Conservation (phyloP, 2,113 vertebrate species). For the Astatotilapia flaviijosephi region DNA sequence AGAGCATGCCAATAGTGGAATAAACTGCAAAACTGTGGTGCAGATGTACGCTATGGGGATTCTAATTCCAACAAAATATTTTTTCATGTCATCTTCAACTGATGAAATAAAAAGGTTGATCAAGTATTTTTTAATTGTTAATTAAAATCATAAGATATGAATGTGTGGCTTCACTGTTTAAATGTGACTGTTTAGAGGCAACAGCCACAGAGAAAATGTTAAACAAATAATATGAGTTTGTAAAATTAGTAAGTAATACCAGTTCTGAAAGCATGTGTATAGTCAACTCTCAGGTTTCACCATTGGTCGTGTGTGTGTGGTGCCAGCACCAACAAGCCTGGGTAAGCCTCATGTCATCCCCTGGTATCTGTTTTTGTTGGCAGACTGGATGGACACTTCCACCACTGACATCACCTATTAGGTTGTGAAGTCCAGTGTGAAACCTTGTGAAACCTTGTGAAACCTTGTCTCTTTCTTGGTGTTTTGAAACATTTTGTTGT, state of each 20-base stretch:
- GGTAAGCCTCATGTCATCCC: fast-evolving
- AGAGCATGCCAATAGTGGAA: not conserved
- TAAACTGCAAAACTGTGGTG: not conserved
- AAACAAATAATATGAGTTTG: not conserved
- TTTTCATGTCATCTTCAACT: not conserved
- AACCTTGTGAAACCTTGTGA: not conserved
- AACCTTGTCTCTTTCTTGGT: not conserved
- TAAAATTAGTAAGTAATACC: not conserved
- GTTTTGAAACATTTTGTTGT: not conserved
- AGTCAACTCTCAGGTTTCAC: not conserved
- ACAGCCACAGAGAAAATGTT: not conserved
- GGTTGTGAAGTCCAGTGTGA: not conserved
- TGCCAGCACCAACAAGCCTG: not conserved
- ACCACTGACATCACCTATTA: not conserved
- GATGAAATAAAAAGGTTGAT: not conserved
- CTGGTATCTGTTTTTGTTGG: not conserved
- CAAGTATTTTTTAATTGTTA: not conserved
- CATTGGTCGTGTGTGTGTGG: not conserved
- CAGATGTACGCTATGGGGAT: not conserved
- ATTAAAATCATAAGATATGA: not conserved
- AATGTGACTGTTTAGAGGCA: not conserved
- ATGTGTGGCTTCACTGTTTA: not conserved
- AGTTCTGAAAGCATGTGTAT: not conserved
- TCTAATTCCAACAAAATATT: not conserved
- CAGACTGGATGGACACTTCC: not conserved